A percentile compares a stretch with the other conserved stretches of the same genome.
Conservation (phyloP, 2,797 vertebrate genomes). For the Sphenodon punctatus region DNA sequence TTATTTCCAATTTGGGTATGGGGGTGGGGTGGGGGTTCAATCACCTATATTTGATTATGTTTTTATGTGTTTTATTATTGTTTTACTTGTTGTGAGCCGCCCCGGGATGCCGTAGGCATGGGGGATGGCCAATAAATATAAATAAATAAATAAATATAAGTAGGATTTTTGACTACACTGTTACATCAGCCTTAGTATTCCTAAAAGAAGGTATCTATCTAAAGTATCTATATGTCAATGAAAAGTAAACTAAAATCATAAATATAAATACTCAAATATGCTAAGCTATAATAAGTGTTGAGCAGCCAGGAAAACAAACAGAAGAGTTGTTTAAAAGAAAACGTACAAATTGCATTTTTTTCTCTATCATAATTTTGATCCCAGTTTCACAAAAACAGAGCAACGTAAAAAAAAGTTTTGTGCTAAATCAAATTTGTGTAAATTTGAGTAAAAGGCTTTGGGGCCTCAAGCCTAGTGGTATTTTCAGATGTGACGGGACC, state of each 20-base stretch:
- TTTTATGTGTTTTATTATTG: too few relatives aligned
- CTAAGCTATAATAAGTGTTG: not conserved
- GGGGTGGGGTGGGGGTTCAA: too few relatives aligned
- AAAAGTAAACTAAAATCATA: constrained; percentile 1
- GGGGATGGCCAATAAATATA: too few relatives aligned
- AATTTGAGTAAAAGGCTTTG: constrained; percentile 26
- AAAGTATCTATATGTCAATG: not conserved
- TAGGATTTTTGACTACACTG: constrained; percentile 11
- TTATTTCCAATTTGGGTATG: constrained; percentile 35
- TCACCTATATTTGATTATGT: too few relatives aligned
- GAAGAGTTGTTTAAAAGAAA: constrained; percentile 25
- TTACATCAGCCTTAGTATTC: constrained; percentile 14
- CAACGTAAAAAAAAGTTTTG: constrained; percentile 13
- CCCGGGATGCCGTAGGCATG: too few relatives aligned
- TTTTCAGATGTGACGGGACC: too few relatives aligned
- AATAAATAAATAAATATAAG: too few relatives aligned
- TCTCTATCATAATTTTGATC: constrained; percentile 5
- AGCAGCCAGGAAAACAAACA: not conserved
- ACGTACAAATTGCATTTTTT: not conserved
- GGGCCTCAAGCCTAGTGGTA: not conserved
- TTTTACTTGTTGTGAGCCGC: too few relatives aligned
- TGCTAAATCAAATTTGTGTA: constrained; percentile 18
- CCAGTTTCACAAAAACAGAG: constrained; percentile 5
- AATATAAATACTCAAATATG: not conserved
- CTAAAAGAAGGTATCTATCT: constrained; percentile 21